Evolutionary conservation across 2,113 vertebrate species (phyloP).

Genomic region (Eulemur macaco): DNA sequence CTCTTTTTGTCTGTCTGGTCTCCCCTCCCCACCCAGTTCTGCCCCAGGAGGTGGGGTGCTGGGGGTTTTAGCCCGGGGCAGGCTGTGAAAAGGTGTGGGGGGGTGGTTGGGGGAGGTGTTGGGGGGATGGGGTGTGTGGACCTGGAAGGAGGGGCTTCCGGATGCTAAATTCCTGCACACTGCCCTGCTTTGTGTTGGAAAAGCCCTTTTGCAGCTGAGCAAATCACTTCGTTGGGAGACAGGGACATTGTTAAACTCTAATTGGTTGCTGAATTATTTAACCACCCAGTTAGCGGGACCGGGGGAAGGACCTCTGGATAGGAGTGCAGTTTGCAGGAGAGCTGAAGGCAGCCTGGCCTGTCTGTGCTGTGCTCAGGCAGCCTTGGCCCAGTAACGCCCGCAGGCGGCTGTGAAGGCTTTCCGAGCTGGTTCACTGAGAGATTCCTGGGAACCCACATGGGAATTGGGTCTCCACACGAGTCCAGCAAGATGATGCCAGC

Average conservation of each 20-base stretch:
- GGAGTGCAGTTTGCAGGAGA: neutral
- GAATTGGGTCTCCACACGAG: neutral
- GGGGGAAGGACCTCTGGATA: neutral
- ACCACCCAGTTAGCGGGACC: neutral
- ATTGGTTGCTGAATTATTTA: slow-evolving; percentile 50
- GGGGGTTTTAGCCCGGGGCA: neutral
- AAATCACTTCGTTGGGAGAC: slow-evolving; percentile 10
- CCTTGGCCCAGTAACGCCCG: neutral
- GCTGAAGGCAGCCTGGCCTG: neutral
- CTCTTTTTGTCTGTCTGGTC: neutral
- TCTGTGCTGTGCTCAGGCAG: fast-evolving
- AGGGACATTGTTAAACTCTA: neutral
- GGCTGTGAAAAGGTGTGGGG: neutral
- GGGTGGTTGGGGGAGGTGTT: too few relatives aligned
- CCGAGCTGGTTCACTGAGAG: neutral
- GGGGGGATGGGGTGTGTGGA: too few relatives aligned
- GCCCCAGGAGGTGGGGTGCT: neutral
- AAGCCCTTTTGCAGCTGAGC: neutral
- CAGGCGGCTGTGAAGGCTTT: neutral
- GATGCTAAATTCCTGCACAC: neutral
- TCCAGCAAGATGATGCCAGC: neutral
- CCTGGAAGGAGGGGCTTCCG: neutral
- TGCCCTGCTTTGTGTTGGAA: slow-evolving; percentile 26
- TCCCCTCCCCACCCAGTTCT: neutral
- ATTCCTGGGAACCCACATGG: neutral